phyloP scores from a whole-genome alignment of 2,797 vertebrate species.

The Enteromius trimaculatus region DNA sequence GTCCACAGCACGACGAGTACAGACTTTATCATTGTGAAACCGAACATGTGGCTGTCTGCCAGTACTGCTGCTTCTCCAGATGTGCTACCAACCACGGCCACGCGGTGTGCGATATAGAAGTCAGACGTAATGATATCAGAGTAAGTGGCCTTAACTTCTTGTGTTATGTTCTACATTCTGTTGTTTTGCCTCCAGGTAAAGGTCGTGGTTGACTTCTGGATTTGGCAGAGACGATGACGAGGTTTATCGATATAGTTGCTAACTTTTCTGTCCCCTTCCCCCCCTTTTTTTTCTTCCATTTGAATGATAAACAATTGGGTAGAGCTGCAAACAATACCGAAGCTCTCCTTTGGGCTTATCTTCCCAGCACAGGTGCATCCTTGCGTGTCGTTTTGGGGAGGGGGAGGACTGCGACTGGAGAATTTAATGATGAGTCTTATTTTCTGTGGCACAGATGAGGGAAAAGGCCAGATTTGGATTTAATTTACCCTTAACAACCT shows the following conservation, averaged over 20 bases:
- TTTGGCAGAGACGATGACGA: neutral
- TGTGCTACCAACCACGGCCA: constrained; percentile 96
- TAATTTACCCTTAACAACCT: constrained; percentile 41
- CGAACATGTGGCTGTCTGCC: constrained; percentile 98
- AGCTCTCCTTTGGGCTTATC: constrained; percentile 81
- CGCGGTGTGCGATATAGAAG: constrained; percentile 96
- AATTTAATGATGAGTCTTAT: constrained; percentile 60
- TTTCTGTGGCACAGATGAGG: constrained; percentile 59
- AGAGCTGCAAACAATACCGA: constrained; percentile 78
- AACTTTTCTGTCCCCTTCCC: constrained; percentile 70
- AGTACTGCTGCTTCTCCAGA: constrained; percentile 99
- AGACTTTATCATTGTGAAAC: constrained; percentile 98
- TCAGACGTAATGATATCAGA: constrained; percentile 95
- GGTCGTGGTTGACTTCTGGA: neutral
- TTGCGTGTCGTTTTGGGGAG: constrained; percentile 73
- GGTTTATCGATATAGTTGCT: constrained; percentile 67
- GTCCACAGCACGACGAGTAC: constrained; percentile 98
- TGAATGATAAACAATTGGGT: constrained; percentile 83
- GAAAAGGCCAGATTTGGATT: constrained; percentile 60
- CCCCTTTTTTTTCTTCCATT: constrained; percentile 65
- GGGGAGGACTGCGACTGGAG: constrained; percentile 48
- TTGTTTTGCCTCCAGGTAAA: neutral
- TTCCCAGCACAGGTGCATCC: constrained; percentile 84
- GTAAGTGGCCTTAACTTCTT: constrained; percentile 76
- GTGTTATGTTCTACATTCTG: neutral